phyloP scores from a whole-genome alignment of 2,888 invertebrate species.

The Idaea straminata region DNA sequence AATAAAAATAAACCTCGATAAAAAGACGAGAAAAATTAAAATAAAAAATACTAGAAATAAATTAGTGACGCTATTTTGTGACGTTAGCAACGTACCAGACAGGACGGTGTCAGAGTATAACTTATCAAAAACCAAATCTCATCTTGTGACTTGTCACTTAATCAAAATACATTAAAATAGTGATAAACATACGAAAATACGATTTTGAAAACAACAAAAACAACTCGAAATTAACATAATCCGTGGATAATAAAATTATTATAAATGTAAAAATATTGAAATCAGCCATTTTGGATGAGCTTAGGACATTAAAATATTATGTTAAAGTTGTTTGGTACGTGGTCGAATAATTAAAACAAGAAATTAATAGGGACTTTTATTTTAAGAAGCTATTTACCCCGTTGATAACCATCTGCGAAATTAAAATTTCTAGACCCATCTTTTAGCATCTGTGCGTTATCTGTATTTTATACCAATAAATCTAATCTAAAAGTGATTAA shows the following conservation, averaged over 20 bases:
- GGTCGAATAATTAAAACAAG: conserved; percentile 5
- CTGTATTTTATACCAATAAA: not conserved
- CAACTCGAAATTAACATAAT: not conserved
- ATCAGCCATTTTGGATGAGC: not conserved
- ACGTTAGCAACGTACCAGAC: not conserved
- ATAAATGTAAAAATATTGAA: not conserved
- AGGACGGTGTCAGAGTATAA: not conserved
- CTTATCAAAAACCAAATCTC: not conserved
- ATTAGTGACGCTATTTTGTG: not conserved
- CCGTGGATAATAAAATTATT: not conserved
- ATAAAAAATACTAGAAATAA: not conserved
- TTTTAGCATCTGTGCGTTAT: not conserved
- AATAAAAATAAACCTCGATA: not conserved
- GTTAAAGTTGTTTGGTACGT: not conserved
- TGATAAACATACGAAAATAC: conserved; percentile 17
- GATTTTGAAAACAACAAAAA: not conserved
- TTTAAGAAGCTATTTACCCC: not conserved
- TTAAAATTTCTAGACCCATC: not conserved
- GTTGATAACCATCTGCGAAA: not conserved
- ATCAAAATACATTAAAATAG: conserved; percentile 20
- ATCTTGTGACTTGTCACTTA: not conserved
- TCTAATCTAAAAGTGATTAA: not conserved
- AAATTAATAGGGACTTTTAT: conserved; percentile 1
- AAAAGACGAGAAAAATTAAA: not conserved
- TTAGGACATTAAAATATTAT: not conserved